Base-by-base conservation (phyloP, 2,113 vertebrate species). In the Larimichthys polyactis region DNA sequence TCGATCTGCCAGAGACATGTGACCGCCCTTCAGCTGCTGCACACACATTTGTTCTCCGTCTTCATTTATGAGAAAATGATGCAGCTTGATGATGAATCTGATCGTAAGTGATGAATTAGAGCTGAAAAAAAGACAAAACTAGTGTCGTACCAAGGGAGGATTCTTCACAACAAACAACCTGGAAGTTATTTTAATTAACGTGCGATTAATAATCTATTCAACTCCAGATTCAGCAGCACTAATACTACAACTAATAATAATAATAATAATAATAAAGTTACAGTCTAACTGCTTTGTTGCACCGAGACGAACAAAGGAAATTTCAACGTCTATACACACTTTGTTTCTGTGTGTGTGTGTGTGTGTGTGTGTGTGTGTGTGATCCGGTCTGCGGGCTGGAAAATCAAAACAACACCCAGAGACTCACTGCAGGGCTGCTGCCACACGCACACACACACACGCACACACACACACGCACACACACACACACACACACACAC, bases 281-380 rank as follows among this genome's bases (percentile, higher is more conserved):
- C 51, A 73, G 54, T 55, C 8, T 29, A 49, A 75, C 44, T 43
- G 60, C 59, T 72, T 81, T 60, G 77, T 72, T 87, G 55, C 70
- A 65, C 74, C 7, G 54, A 84, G 66, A 66, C 40, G 82, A 89
- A 89, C 84, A 89, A 90, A 89, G 84, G 58, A 69, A 85, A 78
- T 65, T 78, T 63, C 71, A 67, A 14, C 29, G 60, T 84, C 82
- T 87, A 64, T 82, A 80, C 81, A 85, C 72, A 76, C 75, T 57
- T 22, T 58, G 32, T 73, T 44, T 36, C 40, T 64, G 68, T 63
- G 73, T 44, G 78, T 63, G 66, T 16, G 72, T 44, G 51, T 57
- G 49, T n/a, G 69, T 44, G 54, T 81, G 67, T 73, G 77, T 27
- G 27, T 27, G 27, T 27, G 27, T 27, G 27, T 27, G 27, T 71